Evolutionary conservation across 2,797 vertebrate genomes (phyloP).

Genomic region (Chromis chromis): DNA sequence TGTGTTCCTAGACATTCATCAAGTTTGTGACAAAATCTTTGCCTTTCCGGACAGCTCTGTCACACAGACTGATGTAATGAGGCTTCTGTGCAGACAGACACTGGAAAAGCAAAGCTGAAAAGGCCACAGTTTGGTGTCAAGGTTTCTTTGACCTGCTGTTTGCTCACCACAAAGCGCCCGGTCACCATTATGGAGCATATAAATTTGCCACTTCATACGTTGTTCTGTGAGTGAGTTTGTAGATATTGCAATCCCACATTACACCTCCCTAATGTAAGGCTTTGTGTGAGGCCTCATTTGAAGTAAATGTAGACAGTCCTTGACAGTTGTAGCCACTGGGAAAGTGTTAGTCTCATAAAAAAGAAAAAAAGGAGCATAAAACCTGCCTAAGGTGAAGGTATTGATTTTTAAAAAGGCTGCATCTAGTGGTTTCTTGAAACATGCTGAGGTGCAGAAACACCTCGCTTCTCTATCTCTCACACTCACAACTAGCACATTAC

Average conservation of each 20-base stretch:
- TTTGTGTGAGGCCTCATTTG: conserved; percentile 45
- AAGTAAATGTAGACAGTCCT: conserved; percentile 40
- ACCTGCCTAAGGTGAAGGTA: conserved; percentile 65
- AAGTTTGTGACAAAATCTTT: conserved; percentile 29
- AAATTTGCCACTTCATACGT: conserved; percentile 7
- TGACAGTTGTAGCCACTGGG: conserved; percentile 35
- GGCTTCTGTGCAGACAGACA: conserved; percentile 11
- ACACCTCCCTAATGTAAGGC: conserved; percentile 36
- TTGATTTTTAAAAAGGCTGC: conserved; percentile 73
- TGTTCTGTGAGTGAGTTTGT: conserved; percentile 14
- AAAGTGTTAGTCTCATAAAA: conserved; percentile 35
- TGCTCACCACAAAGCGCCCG: conserved; percentile 1
- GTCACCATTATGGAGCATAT: background rate
- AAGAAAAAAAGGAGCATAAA: conserved; percentile 50
- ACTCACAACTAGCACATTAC: conserved; percentile 34
- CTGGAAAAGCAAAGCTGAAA: conserved; percentile 8
- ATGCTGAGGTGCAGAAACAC: conserved; percentile 59
- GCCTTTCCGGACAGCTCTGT: conserved; percentile 30
- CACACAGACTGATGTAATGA: conserved; percentile 25
- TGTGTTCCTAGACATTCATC: conserved; percentile 28
- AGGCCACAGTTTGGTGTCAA: background rate
- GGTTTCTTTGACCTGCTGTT: conserved; percentile 26
- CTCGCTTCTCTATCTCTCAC: conserved; percentile 20
- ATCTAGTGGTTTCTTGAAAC: conserved; percentile 66
- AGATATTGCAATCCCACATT: conserved; percentile 16